Percentiles rank a stretch among this genome's conserved stretches.
These are phyloP conservation scores for Aradophagus sp. DNA, from an alignment of 1,140 invertebrate genomes.

Conservation along the genomic window DNA sequence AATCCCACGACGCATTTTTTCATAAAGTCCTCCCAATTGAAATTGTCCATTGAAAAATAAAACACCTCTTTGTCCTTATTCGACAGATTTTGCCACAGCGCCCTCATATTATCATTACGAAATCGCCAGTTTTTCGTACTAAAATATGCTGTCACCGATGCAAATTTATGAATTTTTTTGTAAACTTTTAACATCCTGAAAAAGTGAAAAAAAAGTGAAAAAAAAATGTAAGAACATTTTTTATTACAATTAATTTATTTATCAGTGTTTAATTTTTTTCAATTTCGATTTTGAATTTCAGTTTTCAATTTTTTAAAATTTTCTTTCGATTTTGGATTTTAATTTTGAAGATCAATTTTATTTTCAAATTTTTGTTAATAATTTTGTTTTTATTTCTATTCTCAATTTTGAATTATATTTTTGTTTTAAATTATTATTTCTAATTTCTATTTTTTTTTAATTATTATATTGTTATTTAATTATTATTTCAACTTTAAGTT, in stretches of 20 bases:
- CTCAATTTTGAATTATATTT: too few relatives aligned
- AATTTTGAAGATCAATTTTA: too few relatives aligned
- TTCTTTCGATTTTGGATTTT: too few relatives aligned
- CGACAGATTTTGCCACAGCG: constrained; percentile 73
- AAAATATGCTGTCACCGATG: constrained; percentile 77
- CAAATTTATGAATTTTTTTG: constrained; percentile 77
- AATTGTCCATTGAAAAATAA: constrained; percentile 74
- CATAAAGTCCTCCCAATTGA: constrained; percentile 75
- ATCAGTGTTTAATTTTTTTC: too few relatives aligned
- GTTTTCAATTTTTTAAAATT: too few relatives aligned
- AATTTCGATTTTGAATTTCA: too few relatives aligned
- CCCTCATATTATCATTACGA: constrained; percentile 73
- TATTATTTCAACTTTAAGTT: too few relatives aligned
- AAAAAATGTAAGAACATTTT: not conserved
- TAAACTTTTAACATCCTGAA: constrained; percentile 77
- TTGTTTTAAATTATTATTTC: too few relatives aligned
- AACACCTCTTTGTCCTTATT: constrained; percentile 75
- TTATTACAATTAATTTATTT: not conserved
- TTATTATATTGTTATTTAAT: too few relatives aligned
- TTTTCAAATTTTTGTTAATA: too few relatives aligned
- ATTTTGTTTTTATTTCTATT: too few relatives aligned
- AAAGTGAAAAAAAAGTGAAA: constrained; percentile 4
- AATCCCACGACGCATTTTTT: constrained; percentile 73
- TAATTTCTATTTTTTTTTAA: too few relatives aligned
- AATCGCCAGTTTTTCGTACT: constrained; percentile 78